Evolutionary conservation across 2,113 vertebrate species (phyloP).

Genomic region (Neolamprologus cancellatus): DNA sequence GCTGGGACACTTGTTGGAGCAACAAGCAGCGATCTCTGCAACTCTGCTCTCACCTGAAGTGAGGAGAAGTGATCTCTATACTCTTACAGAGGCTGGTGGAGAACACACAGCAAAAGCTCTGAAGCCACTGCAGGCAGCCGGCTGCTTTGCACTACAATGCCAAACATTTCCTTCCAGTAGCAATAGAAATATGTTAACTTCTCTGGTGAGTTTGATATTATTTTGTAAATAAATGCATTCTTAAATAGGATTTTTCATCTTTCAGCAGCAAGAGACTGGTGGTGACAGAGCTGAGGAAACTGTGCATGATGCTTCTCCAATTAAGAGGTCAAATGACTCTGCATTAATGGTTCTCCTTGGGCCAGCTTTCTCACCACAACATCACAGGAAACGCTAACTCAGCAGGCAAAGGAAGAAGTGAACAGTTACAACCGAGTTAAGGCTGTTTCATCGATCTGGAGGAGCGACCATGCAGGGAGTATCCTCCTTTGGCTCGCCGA

Average conservation of each 20-base stretch:
- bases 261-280: not conserved
- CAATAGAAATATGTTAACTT: not conserved
- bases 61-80: fast-evolving
- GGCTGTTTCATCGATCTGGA: fast-evolving
- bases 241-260: not conserved
- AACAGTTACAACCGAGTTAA: fast-evolving
- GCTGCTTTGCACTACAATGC: not conserved
- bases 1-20: not conserved
- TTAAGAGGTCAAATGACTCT: not conserved
- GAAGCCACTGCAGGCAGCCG: not conserved
- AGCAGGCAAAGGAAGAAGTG: not conserved
- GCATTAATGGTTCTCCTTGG: not conserved
- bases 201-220: not conserved
- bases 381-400: not conserved
- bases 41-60: not conserved
- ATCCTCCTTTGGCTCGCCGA: fast-evolving
- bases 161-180: not conserved
- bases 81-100: not conserved
- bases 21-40: not conserved
- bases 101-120: not conserved
- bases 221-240: not conserved
- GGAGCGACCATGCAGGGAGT: not conserved
- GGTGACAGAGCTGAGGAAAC: not conserved
- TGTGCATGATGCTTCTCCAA: not conserved
- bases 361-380: not conserved